Evolutionary conservation across 2,888 invertebrate species (phyloP).

Genomic region (Leptinotarsa juncta): DNA sequence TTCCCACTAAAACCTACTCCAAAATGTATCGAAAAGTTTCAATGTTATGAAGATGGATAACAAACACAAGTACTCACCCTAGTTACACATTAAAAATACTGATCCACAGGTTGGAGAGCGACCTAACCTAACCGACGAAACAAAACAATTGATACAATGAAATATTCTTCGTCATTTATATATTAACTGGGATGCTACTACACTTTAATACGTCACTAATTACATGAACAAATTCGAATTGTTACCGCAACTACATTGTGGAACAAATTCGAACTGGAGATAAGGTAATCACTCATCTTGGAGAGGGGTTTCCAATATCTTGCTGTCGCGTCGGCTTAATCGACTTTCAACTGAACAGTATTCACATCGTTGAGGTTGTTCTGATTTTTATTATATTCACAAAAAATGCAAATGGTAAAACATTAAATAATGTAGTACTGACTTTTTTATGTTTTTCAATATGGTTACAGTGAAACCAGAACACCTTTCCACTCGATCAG

Average conservation of each 20-base stretch:
- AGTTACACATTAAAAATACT: conserved; percentile 9
- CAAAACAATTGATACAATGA: conserved; percentile 20
- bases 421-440: too few relatives aligned
- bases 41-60: too few relatives aligned
- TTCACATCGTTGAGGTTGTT: not conserved
- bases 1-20: too few relatives aligned
- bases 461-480: too few relatives aligned
- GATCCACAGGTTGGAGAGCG: not conserved
- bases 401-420: not conserved
- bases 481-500: too few relatives aligned
- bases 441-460: too few relatives aligned
- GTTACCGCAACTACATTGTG: conserved; percentile 20
- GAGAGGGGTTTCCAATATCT: conserved; percentile 10
- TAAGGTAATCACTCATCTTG: conserved; percentile 7
- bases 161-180: conserved; percentile 21
- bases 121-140: conserved; percentile 18
- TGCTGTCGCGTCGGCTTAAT: not conserved
- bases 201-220: conserved; percentile 24
- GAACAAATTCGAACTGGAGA: conserved; percentile 23
- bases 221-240: conserved; percentile 24
- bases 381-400: not conserved
- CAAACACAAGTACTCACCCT: conserved; percentile 15
- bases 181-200: conserved; percentile 19
- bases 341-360: not conserved
- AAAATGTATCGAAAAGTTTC: too few relatives aligned